Evolutionary conservation across 2,888 invertebrate species (phyloP), one percentile per base, ranked within the genome.

Genomic region (Leptopterna dolabrata): DNA sequence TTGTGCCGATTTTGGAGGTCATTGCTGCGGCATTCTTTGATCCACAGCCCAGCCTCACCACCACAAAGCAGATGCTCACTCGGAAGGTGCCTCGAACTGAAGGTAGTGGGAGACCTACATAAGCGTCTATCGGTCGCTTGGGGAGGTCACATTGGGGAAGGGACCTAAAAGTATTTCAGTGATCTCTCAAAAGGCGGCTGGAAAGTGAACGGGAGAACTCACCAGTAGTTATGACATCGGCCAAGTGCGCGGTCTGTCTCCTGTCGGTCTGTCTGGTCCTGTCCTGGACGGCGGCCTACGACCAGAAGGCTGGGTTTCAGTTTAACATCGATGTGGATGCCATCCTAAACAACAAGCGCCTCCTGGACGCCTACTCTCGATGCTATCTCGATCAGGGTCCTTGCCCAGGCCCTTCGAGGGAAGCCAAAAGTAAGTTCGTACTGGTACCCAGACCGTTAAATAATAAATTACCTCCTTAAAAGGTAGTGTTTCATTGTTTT

Each of bases 341-440:
- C 0, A 87, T 89, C 7, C 73, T 89, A 0, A 87, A 43, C 78
- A 89, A 89, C 71, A 71, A 70, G 19, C 86, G 89, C 36, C 83
- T 89, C 3, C 84, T 89, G 36, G 89, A 89, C 63, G 88, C 89
- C 24, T 88, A 89, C 86, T 85, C 88, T 3, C 55, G 78, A 29
- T 89, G 89, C 55, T 89, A 88, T 36, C 73, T 89, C 36, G 89
- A 88, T 82, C 76, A 81, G 30, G 89, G 89, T 0, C 88, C 88
- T 4, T 89, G 89, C 27, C 87, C 88, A 9, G 88, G 87, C 0
- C 85, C 87, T 24, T 82, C 88, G 16, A 83, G 86, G 30, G 87
- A 89, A 55, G 88, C 88, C 11, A 89, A 89, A 84, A 88, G 89
- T 89, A 71, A 85, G 89, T 41, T 11, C 9, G 16, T 16, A 51